phyloP scores from a whole-genome alignment of 2,797 vertebrate genomes.

The Platalea minor region DNA sequence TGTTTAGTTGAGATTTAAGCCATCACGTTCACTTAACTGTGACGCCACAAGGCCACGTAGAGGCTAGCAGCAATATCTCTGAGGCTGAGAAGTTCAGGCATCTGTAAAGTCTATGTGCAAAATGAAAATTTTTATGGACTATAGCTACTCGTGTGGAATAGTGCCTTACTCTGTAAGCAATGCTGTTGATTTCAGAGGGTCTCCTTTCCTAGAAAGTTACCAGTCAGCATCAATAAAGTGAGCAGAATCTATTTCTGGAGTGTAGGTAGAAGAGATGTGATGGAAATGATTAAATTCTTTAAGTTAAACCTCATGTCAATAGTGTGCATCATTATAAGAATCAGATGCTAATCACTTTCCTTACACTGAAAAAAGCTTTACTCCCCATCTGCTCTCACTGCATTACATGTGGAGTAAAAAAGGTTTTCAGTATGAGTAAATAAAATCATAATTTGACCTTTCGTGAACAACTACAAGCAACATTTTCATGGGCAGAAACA shows the following conservation, averaged over 20 bases:
- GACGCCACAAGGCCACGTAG: background rate
- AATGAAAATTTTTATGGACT: constrained; percentile 35
- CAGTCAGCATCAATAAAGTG: background rate
- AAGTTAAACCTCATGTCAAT: constrained; percentile 64
- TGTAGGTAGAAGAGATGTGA: constrained; percentile 52
- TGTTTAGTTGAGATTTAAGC: constrained; percentile 41
- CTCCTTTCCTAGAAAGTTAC: background rate
- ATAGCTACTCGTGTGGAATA: background rate
- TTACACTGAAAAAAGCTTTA: constrained; percentile 33
- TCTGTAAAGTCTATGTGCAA: constrained; percentile 44
- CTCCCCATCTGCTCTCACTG: background rate
- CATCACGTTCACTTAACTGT: constrained; percentile 35
- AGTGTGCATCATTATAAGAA: constrained; percentile 56
- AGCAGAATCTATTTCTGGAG: constrained; percentile 2
- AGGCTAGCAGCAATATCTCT: constrained; percentile 54
- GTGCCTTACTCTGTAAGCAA: constrained; percentile 54
- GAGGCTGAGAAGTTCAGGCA: constrained; percentile 53
- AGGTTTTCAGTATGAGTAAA: constrained; percentile 7
- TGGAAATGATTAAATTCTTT: constrained; percentile 47
- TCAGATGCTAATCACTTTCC: constrained; percentile 24
- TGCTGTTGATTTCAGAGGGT: constrained; percentile 16
- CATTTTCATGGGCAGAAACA: constrained; percentile 69
- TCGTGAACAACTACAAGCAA: constrained; percentile 59
- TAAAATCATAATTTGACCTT: background rate
- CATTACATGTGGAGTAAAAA: constrained; percentile 36